Percentiles rank a stretch among this genome's conserved stretches.
phyloP scores from a whole-genome alignment of 2,797 vertebrate species.

The Masticophis lateralis region DNA sequence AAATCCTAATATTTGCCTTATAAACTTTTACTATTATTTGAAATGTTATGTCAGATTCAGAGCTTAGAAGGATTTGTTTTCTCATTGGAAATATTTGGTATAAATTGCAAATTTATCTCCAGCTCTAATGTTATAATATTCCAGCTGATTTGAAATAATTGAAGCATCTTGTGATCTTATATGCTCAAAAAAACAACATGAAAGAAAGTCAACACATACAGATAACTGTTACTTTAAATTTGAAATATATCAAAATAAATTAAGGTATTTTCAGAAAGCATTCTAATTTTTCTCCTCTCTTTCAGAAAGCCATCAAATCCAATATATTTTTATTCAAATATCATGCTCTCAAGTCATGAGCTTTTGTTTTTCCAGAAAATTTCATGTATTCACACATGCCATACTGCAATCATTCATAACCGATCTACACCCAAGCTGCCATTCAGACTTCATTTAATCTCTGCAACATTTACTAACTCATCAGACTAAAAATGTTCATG shows the following conservation, averaged over 20 bases:
- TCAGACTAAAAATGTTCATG: slow-evolving; percentile 88
- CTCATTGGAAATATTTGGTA: neutral
- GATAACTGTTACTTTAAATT: slow-evolving; percentile 36
- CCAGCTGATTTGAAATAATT: neutral
- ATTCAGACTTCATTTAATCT: slow-evolving; percentile 95
- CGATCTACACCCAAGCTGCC: slow-evolving; percentile 85
- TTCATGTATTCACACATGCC: slow-evolving; percentile 78
- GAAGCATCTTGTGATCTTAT: neutral
- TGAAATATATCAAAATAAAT: slow-evolving; percentile 45
- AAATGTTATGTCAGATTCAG: neutral
- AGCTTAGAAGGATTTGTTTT: neutral
- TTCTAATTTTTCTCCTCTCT: slow-evolving; percentile 46
- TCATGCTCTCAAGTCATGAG: slow-evolving; percentile 66
- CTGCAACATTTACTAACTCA: slow-evolving; percentile 80
- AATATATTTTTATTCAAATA: slow-evolving; percentile 63
- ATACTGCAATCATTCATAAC: slow-evolving; percentile 93
- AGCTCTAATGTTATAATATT: neutral
- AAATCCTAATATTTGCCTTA: neutral
- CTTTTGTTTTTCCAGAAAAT: slow-evolving; percentile 81
- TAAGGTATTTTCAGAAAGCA: slow-evolving; percentile 7
- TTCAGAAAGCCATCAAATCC: slow-evolving; percentile 56
- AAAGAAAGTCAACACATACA: slow-evolving; percentile 27
- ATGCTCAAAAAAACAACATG: neutral
- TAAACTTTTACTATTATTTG: neutral
- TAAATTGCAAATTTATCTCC: neutral